phyloP scores from a whole-genome alignment of 2,888 invertebrate genomes.

The Erebia epiphron region DNA sequence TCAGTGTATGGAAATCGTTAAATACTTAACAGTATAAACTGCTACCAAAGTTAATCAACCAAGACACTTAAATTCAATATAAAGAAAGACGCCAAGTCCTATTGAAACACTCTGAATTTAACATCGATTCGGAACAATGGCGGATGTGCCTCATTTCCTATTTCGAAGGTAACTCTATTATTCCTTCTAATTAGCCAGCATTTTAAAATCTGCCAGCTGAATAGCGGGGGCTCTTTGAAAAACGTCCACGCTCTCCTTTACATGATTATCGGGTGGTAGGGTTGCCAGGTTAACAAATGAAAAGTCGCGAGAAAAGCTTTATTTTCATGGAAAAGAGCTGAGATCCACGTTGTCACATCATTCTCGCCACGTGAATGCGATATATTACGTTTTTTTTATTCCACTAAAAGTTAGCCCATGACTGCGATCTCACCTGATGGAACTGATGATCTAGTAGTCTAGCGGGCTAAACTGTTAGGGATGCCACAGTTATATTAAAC shows the following conservation, averaged over 20 bases:
- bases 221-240: slow-evolving; percentile 46
- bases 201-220: slow-evolving; percentile 50
- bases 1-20: background rate
- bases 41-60: background rate
- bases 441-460: too few relatives aligned
- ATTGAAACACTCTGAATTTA: slow-evolving; percentile 5
- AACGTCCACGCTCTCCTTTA: slow-evolving; percentile 50
- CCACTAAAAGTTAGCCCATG: too few relatives aligned
- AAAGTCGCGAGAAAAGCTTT: too few relatives aligned
- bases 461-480: too few relatives aligned
- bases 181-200: slow-evolving; percentile 48
- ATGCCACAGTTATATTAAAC: too few relatives aligned
- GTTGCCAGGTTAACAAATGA: background rate
- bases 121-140: slow-evolving; percentile 32
- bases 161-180: slow-evolving; percentile 44
- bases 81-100: background rate
- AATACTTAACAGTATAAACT: background rate
- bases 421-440: too few relatives aligned
- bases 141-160: slow-evolving; percentile 34
- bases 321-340: too few relatives aligned
- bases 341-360: too few relatives aligned
- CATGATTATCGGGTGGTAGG: slow-evolving; percentile 48
- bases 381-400: too few relatives aligned
- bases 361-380: too few relatives aligned
- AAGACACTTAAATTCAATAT: slow-evolving; percentile 13